These are phyloP conservation scores for Drosophila emarginata DNA, from an alignment of 2,888 invertebrate genomes.

Conservation along the genomic window DNA sequence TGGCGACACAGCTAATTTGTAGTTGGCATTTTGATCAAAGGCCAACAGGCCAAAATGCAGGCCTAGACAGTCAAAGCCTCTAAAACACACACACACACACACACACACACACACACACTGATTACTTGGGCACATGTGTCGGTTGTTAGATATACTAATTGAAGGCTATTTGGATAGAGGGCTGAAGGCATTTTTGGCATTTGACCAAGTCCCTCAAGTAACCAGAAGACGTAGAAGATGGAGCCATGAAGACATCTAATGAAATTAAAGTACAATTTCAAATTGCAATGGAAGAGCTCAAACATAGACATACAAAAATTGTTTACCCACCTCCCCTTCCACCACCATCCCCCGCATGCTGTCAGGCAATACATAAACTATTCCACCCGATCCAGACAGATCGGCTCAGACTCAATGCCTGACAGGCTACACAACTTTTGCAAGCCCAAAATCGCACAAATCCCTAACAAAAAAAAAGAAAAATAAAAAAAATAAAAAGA, in stretches of 20 bases:
- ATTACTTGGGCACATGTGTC: constrained; percentile 51
- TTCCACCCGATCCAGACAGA: constrained; percentile 63
- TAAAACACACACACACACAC: background rate
- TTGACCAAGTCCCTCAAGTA: constrained; percentile 7
- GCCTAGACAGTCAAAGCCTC: background rate
- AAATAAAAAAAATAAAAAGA: background rate
- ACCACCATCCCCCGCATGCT: background rate
- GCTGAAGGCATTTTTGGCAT: constrained; percentile 2
- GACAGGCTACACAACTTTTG: constrained; percentile 63
- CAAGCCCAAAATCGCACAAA: constrained; percentile 63
- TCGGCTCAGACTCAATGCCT: constrained; percentile 62
- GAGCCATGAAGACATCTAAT: constrained; percentile 9
- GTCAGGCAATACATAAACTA: constrained; percentile 35
- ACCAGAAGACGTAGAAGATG: background rate
- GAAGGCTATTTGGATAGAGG: constrained; percentile 47
- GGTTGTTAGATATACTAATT: constrained; percentile 56
- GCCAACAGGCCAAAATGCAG: constrained; percentile 54
- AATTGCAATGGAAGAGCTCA: constrained; percentile 1
- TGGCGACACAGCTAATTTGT: constrained; percentile 69
- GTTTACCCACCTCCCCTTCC: no score
- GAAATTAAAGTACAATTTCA: constrained; percentile 21
- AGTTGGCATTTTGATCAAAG: constrained; percentile 76
- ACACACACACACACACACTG: constrained; percentile 24
- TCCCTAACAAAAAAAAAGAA: constrained; percentile 56
- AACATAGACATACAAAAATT: background rate